Evolutionary conservation across 2,888 invertebrate genomes (phyloP).

Genomic region (Drosophila phalerata): DNA sequence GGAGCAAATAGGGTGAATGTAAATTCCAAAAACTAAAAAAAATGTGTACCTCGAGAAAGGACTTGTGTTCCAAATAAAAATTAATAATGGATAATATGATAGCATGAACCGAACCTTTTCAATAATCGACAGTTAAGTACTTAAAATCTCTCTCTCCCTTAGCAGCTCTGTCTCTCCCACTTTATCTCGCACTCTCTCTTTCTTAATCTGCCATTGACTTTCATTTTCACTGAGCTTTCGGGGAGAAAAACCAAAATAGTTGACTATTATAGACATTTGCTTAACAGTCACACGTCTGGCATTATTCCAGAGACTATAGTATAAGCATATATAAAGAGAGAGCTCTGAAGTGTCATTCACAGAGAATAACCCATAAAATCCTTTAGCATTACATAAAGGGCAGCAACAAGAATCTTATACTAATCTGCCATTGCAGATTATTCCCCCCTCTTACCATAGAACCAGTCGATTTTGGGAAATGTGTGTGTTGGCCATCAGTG

Average conservation of each 20-base stretch:
- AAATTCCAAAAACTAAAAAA: not conserved
- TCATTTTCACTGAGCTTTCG: conserved; percentile 11
- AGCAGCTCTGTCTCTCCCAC: not conserved
- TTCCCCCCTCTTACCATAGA: conserved; percentile 26
- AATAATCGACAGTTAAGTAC: not conserved
- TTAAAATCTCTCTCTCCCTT: not conserved
- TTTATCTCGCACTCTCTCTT: not conserved
- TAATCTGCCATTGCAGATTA: conserved; percentile 74
- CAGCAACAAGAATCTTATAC: conserved; percentile 46
- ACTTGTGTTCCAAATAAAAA: no score
- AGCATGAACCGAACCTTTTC: no score
- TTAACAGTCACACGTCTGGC: conserved; percentile 53
- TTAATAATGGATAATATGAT: no score
- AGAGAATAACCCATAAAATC: conserved; percentile 74
- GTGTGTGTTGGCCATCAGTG: conserved; percentile 60
- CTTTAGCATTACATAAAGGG: conserved; percentile 62
- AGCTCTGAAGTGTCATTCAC: conserved; percentile 59
- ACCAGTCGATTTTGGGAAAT: conserved; percentile 59
- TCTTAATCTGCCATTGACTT: conserved; percentile 3
- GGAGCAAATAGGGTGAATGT: not conserved
- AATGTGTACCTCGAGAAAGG: no score
- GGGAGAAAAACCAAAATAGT: conserved; percentile 6
- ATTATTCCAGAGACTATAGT: conserved; percentile 37
- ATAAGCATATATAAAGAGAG: conserved; percentile 6
- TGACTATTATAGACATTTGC: conserved; percentile 46